A percentile compares a stretch with the other conserved stretches of the same genome.
These are phyloP conservation scores for Crossaster papposus DNA, from an alignment of 53 echinoderm and acorn worm species.

Conservation along the genomic window DNA sequence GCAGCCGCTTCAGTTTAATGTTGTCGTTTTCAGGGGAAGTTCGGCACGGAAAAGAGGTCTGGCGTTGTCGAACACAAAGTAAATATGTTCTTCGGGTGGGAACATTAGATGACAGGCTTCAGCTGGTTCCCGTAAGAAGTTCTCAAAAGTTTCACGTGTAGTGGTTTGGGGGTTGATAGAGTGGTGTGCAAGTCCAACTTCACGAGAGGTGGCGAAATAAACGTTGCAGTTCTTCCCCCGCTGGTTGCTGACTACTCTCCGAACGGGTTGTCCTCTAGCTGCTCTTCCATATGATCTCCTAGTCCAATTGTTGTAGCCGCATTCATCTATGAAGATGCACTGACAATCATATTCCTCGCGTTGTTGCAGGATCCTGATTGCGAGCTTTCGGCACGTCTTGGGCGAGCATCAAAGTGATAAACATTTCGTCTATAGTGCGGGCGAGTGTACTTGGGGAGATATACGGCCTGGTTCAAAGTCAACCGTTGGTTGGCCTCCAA, in stretches of 20 bases:
- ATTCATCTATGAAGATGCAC: slow-evolving; percentile 45
- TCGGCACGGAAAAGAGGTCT: slow-evolving; percentile 7
- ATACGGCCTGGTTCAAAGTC: not conserved
- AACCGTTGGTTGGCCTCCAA: not conserved
- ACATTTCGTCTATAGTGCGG: not conserved
- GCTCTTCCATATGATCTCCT: slow-evolving; percentile 19
- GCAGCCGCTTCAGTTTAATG: slow-evolving; percentile 11
- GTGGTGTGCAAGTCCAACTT: slow-evolving; percentile 12
- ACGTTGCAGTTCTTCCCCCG: slow-evolving; percentile 30
- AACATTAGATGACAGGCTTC: not conserved
- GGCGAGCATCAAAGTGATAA: too few relatives aligned
- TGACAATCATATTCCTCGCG: not conserved
- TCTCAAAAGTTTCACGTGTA: not conserved
- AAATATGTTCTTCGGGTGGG: not conserved
- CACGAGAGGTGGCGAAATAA: not conserved
- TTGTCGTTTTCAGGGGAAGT: not conserved
- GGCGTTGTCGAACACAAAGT: slow-evolving; percentile 31
- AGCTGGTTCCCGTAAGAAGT: slow-evolving; percentile 6
- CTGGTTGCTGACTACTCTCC: slow-evolving; percentile 1
- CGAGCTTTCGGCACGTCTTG: too few relatives aligned
- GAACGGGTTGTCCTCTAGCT: not conserved
- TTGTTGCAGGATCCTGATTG: too few relatives aligned
- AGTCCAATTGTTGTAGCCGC: slow-evolving; percentile 46
- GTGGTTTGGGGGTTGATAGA: not conserved
- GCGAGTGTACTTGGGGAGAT: not conserved